phyloP scores from a whole-genome alignment of 2,113 vertebrate species.

The Cephalopterus ornatus region DNA sequence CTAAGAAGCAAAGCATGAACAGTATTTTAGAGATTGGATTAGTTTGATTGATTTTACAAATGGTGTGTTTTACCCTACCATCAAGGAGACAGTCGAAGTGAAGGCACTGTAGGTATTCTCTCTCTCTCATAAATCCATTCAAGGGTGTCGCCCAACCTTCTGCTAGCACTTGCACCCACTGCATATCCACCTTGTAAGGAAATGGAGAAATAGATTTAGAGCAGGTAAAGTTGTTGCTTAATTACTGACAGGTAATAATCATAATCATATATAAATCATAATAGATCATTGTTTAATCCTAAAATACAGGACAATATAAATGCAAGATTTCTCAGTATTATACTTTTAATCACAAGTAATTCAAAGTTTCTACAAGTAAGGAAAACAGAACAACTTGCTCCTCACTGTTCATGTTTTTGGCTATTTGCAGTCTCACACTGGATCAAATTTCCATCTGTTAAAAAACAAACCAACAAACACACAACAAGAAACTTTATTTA shows the following conservation, averaged over 20 bases:
- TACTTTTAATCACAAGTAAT: not conserved
- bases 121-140: constrained; percentile 97
- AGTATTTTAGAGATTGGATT: not conserved
- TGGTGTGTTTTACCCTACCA: constrained; percentile 75
- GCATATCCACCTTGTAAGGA: constrained; percentile 90
- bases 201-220: not conserved
- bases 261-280: not conserved
- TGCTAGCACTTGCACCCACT: constrained; percentile 98
- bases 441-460: not conserved
- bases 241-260: not conserved
- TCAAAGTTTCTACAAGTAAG: not conserved
- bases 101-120: constrained; percentile 95
- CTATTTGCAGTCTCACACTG: not conserved
- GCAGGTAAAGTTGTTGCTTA: not conserved
- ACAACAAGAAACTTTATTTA: not conserved
- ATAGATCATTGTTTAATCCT: not conserved
- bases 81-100: constrained; percentile 97
- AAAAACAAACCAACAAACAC: not conserved
- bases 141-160: constrained; percentile 98
- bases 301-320: not conserved
- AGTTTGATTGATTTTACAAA: not conserved
- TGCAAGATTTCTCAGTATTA: not conserved
- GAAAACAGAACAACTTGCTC: not conserved
- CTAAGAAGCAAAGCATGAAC: not conserved
- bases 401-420: not conserved